Percentiles rank a stretch among this genome's conserved stretches.
These are phyloP conservation scores for Ceratothoa steindachneri DNA, from an alignment of 2,888 invertebrate species.

Conservation along the genomic window DNA sequence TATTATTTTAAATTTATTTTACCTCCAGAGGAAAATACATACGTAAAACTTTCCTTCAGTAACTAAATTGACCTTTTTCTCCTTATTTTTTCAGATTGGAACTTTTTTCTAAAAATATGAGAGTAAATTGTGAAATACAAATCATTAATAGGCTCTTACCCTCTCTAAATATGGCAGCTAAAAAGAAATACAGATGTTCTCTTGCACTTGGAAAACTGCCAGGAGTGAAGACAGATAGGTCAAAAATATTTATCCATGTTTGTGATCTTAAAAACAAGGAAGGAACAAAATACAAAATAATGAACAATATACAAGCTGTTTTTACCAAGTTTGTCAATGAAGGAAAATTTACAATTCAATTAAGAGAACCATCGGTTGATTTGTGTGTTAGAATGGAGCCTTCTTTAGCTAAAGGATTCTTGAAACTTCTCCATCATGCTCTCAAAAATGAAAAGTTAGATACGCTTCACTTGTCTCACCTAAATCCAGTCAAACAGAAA, in stretches of 20 bases:
- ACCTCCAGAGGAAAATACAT: too few species aligned
- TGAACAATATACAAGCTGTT: conserved; percentile 28
- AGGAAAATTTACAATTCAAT: conserved; percentile 41
- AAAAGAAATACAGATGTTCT: background rate
- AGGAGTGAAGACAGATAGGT: background rate
- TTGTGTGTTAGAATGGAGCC: conserved; percentile 33
- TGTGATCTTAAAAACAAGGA: background rate
- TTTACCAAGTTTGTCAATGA: conserved; percentile 35
- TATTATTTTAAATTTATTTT: too few species aligned
- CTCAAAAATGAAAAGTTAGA: background rate
- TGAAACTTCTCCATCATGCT: conserved; percentile 1
- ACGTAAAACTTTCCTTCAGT: too few species aligned
- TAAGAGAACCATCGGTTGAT: conserved; percentile 33
- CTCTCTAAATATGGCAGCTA: background rate
- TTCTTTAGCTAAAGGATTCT: conserved; percentile 33
- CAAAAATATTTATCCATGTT: background rate
- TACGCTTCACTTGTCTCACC: conserved; percentile 27
- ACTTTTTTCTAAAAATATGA: background rate
- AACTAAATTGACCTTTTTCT: too few species aligned
- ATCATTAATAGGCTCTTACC: background rate
- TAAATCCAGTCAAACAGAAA: conserved; percentile 25
- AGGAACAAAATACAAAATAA: conserved; percentile 18
- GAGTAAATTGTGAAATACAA: background rate
- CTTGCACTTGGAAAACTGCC: background rate
- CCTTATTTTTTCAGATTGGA: background rate